These are phyloP conservation scores for Tapera naevia DNA, from an alignment of 2,797 vertebrate species.

Conservation along the genomic window DNA sequence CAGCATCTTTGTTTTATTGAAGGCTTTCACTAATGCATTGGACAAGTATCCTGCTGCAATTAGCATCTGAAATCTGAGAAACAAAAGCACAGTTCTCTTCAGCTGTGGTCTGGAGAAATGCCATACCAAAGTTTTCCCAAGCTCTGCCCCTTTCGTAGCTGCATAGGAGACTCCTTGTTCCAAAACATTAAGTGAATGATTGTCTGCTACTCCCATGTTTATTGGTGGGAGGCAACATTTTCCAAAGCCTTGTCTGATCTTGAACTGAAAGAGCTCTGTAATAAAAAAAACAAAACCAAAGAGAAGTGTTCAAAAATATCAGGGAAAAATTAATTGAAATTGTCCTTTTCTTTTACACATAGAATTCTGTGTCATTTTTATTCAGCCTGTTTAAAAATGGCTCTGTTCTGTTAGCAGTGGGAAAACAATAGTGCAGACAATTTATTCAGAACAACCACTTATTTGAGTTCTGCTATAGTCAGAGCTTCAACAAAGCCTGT, in stretches of 20 bases:
- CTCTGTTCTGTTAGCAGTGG: constrained; percentile 27
- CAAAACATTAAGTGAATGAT: constrained; percentile 7
- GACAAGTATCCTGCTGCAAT: constrained; percentile 1
- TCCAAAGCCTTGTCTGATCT: neutral
- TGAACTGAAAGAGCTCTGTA: neutral
- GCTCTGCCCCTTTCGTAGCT: neutral
- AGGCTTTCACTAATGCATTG: neutral
- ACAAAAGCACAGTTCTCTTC: constrained; percentile 12
- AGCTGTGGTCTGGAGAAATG: neutral
- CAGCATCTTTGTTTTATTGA: constrained; percentile 10
- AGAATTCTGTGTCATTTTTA: neutral
- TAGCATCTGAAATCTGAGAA: constrained; percentile 25
- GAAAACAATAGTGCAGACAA: constrained; percentile 22
- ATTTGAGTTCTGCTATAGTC: constrained; percentile 19
- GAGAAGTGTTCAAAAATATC: neutral
- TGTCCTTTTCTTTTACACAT: neutral
- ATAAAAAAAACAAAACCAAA: neutral
- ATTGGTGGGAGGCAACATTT: neutral
- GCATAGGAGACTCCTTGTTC: neutral
- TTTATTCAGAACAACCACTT: constrained; percentile 43
- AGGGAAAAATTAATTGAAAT: constrained; percentile 11
- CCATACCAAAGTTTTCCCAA: constrained; percentile 21
- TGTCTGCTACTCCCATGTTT: constrained; percentile 4
- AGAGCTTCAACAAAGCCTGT: constrained; percentile 36
- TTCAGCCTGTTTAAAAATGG: constrained; percentile 41